These are phyloP conservation scores for Lepus oiostolus DNA, from an alignment of 2,797 vertebrate species.

Conservation along the genomic window DNA sequence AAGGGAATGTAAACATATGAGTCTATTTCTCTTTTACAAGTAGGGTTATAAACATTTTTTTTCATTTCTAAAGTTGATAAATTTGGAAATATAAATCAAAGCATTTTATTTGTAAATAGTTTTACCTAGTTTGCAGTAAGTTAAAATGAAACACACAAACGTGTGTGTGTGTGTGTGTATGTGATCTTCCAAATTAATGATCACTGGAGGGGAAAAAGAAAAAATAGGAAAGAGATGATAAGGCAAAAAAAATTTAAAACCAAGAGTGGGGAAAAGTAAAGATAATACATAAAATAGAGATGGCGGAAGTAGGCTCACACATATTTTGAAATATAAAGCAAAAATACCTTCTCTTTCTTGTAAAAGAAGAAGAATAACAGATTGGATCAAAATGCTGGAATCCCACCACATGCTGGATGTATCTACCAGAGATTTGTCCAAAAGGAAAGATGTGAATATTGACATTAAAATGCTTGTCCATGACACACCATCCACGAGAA, in stretches of 20 bases:
- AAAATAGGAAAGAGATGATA: background rate
- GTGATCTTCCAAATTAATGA: background rate
- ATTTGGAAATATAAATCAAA: background rate
- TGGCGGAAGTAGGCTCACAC: background rate
- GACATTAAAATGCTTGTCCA: background rate
- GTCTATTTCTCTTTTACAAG: background rate
- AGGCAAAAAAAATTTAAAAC: background rate
- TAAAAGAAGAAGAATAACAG: conserved; percentile 1
- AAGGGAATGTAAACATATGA: background rate
- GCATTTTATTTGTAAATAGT: conserved; percentile 6
- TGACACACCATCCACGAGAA: background rate
- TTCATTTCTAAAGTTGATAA: background rate
- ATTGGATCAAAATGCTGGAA: background rate
- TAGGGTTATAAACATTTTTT: background rate
- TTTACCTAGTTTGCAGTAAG: background rate
- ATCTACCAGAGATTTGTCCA: background rate
- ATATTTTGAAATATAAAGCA: background rate
- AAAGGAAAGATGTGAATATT: background rate
- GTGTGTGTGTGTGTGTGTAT: background rate
- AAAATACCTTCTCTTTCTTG: background rate
- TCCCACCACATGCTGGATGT: background rate
- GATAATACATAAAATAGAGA: background rate
- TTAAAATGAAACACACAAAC: background rate
- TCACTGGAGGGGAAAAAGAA: background rate
- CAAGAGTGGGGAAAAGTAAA: background rate